Conservation (phyloP, 1,140 invertebrate genomes). For the Metaphire vulgaris region DNA sequence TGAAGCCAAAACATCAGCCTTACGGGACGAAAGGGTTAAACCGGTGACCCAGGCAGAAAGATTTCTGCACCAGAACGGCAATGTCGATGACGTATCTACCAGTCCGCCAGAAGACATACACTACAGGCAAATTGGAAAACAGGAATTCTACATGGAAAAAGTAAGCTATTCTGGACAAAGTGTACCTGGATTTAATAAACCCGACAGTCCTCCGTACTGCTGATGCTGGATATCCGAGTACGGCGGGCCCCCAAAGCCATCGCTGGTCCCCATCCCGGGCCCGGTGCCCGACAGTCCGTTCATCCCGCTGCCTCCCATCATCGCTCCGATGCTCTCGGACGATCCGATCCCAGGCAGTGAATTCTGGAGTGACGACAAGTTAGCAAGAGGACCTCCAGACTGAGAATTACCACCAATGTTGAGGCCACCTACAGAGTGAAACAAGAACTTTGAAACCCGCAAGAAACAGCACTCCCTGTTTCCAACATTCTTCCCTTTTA, state of each 20-base stretch:
- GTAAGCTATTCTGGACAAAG: not conserved
- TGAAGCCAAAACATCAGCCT: too few species aligned
- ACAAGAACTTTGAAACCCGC: too few species aligned
- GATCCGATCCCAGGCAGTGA: conserved; percentile 3
- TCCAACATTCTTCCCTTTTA: too few species aligned
- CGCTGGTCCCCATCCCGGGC: conserved; percentile 36
- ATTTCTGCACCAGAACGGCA: too few species aligned
- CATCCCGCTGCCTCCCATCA: not conserved
- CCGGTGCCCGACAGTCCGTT: conserved; percentile 18
- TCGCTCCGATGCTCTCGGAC: not conserved
- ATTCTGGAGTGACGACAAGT: conserved; percentile 16
- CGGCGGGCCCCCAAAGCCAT: conserved; percentile 54
- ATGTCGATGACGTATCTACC: too few species aligned
- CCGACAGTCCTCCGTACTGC: conserved; percentile 60
- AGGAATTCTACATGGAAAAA: too few species aligned
- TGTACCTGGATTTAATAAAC: conserved; percentile 35
- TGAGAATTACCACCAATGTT: not conserved
- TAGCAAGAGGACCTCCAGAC: not conserved
- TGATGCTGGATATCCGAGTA: conserved; percentile 60
- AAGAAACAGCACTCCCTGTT: too few species aligned
- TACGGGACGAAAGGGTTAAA: too few species aligned
- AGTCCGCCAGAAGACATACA: too few species aligned
- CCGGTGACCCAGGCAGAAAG: too few species aligned
- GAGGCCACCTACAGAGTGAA: conserved; percentile 11
- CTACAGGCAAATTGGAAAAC: too few species aligned